These are phyloP conservation scores for Reticulitermes speratus DNA, from an alignment of 1,140 invertebrate species.

Conservation along the genomic window DNA sequence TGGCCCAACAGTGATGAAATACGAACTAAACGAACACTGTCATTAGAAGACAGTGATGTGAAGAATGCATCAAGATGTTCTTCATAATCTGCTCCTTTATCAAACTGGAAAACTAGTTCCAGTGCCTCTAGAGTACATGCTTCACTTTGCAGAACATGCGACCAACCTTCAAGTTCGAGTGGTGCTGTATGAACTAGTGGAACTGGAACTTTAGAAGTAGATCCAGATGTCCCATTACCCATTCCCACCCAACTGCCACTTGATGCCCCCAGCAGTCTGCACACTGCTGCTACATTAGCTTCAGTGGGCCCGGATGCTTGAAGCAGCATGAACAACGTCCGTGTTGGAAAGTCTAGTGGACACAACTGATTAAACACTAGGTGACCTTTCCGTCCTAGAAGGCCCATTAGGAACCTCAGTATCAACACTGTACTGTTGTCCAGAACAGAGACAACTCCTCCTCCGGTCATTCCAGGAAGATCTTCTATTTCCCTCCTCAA, in stretches of 20 bases:
- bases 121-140: constrained; percentile 51
- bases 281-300: constrained; percentile 52
- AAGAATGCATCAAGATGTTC: constrained; percentile 49
- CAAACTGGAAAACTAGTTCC: constrained; percentile 52
- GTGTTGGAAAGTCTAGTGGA: constrained; percentile 51
- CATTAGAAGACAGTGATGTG: constrained; percentile 48
- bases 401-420: constrained; percentile 51
- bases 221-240: constrained; percentile 38
- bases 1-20: constrained; percentile 53
- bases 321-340: constrained; percentile 52
- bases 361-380: constrained; percentile 51
- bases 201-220: constrained; percentile 42
- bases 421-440: constrained; percentile 40
- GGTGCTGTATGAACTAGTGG: constrained; percentile 50
- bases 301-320: constrained; percentile 53
- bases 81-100: constrained; percentile 47
- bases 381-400: constrained; percentile 51
- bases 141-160: constrained; percentile 48
- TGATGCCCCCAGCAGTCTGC: constrained; percentile 47
- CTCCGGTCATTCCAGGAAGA: constrained; percentile 44
- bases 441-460: constrained; percentile 33
- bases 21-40: constrained; percentile 50
- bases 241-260: constrained; percentile 41
- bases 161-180: constrained; percentile 52
- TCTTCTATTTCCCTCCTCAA: constrained; percentile 54